Evolutionary conservation across 1,140 invertebrate species (phyloP).

Genomic region (Potamilus streckersoni): DNA sequence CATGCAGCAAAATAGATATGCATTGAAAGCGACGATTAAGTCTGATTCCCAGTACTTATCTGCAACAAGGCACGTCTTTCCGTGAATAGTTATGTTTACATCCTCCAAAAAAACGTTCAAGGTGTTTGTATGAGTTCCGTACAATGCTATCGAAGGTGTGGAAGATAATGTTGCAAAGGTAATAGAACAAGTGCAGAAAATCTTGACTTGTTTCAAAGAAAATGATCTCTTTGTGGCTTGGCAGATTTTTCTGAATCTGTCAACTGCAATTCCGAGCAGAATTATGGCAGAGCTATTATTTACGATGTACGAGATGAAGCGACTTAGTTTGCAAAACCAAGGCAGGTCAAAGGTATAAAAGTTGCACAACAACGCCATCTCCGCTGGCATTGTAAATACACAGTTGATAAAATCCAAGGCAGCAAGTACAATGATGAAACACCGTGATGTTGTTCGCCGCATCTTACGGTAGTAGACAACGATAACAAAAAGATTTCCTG

Average conservation of each 20-base stretch:
- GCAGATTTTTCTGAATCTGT: slow-evolving; percentile 33
- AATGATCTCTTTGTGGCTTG: slow-evolving; percentile 26
- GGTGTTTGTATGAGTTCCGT: slow-evolving; percentile 3
- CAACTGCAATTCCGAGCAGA: slow-evolving; percentile 31
- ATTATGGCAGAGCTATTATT: slow-evolving; percentile 41
- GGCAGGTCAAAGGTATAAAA: slow-evolving; percentile 43
- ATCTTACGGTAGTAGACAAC: slow-evolving; percentile 29
- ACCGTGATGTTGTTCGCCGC: slow-evolving; percentile 28
- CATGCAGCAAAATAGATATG: slow-evolving; percentile 18
- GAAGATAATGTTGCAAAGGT: slow-evolving; percentile 9
- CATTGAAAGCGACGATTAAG: not conserved
- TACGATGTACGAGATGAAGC: slow-evolving; percentile 47
- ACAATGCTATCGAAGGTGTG: slow-evolving; percentile 9
- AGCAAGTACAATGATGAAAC: slow-evolving; percentile 45
- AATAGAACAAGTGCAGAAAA: slow-evolving; percentile 9
- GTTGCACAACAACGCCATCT: slow-evolving; percentile 36
- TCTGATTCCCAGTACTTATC: not conserved
- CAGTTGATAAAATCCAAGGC: slow-evolving; percentile 50
- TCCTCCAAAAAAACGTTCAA: not conserved
- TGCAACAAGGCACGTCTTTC: slow-evolving; percentile 25
- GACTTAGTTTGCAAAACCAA: slow-evolving; percentile 41
- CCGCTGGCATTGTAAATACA: slow-evolving; percentile 50
- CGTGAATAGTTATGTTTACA: not conserved
- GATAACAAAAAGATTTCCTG: slow-evolving; percentile 28
- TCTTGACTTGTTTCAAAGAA: slow-evolving; percentile 15